These are phyloP conservation scores for Albula glossodonta DNA, from an alignment of 2,113 vertebrate species.

Conservation along the genomic window DNA sequence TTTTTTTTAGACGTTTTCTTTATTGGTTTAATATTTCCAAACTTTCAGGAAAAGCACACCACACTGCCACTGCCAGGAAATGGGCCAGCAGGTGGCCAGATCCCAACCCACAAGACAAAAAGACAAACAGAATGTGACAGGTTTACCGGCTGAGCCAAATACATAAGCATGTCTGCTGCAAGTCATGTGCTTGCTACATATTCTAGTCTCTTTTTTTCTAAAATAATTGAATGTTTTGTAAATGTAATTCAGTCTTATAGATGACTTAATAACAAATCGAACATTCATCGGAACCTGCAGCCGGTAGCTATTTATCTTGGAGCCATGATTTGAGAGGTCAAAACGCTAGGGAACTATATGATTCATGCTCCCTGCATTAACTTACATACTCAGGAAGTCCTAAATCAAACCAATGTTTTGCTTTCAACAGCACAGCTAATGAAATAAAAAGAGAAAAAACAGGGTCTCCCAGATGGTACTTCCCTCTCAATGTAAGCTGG, in stretches of 20 bases:
- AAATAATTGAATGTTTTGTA: slow-evolving; percentile 38
- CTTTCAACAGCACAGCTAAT: slow-evolving; percentile 49
- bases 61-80: not conserved
- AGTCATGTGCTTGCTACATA: not conserved
- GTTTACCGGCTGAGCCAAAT: not conserved
- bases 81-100: not conserved
- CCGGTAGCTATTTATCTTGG: slow-evolving; percentile 36
- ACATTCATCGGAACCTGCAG: slow-evolving; percentile 18
- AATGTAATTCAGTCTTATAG: slow-evolving; percentile 32
- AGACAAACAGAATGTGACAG: not conserved
- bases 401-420: slow-evolving; percentile 50
- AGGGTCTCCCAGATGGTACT: slow-evolving; percentile 28
- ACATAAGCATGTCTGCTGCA: not conserved
- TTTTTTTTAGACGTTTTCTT: not conserved
- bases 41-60: not conserved
- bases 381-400: slow-evolving; percentile 48
- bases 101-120: not conserved
- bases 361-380: slow-evolving; percentile 45
- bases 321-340: slow-evolving; percentile 30
- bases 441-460: slow-evolving; percentile 41
- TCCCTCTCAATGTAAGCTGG: not conserved
- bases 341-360: slow-evolving; percentile 28
- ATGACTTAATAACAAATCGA: slow-evolving; percentile 25
- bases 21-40: not conserved
- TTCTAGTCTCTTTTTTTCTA: not conserved